Base-by-base conservation (phyloP, 2,113 vertebrate genomes). In the Epinephelus moara region DNA sequence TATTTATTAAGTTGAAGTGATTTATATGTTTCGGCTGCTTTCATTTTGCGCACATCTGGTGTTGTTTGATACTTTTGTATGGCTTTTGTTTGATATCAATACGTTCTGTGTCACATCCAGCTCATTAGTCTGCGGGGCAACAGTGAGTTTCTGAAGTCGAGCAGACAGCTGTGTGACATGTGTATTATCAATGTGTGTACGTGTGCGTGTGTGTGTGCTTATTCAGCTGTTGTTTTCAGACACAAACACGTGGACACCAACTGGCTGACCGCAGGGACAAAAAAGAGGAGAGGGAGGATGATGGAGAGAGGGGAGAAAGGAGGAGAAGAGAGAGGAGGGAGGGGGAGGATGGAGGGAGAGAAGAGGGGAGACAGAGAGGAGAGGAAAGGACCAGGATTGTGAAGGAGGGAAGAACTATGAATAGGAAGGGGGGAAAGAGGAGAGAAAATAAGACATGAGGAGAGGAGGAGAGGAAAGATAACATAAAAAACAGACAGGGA, bases 211-310 rank as follows among this genome's bases (percentile, higher is more conserved):
- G 75, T 1, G 50, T 71, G 56, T 80, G 84, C 79, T 89, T 89
- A 79, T 87, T 86, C 90, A 92, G 91, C 91, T 92, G 91, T 88
- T 92, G 91, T 92, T 87, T 89, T 90, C 79, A 75, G 84, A 81
- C 67, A 70, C 81, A 89, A 88, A 91, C 83, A 75, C 61, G 60
- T 69, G 84, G 81, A 90, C 88, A 68, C 85, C 53, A 45, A 82
- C 82, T 30, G 85, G 78, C 72, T 73, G 86, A 86, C 52, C 70
- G 12, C 61, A 75, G 82, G 77, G 61, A 81, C 68, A 63, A 71
- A 81, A 30, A 52, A 30, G 30, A 53, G 53, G 56, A 25, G 66
- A 52, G 49, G 53, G 27, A 30, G 33, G 67, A 50, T 3, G 45
- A 70, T 30, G 40, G 14, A 71, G 42, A 85, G 52, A 17, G 4